A percentile compares a stretch with the other conserved stretches of the same genome.
phyloP scores from a whole-genome alignment of 2,113 vertebrate species.

The Loxodonta africana region DNA sequence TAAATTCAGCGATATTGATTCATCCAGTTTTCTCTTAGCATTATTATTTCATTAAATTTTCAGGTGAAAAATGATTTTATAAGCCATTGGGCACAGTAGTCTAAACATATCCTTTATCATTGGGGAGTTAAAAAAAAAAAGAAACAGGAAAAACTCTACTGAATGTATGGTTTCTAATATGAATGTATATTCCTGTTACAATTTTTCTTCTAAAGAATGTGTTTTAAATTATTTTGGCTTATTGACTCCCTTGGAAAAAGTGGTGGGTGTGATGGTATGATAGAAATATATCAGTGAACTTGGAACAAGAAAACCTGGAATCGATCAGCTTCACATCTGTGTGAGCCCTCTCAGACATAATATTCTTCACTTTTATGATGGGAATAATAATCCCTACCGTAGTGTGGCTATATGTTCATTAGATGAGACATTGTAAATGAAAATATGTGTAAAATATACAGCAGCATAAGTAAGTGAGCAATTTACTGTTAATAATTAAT shows the following conservation, averaged over 20 bases:
- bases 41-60: neutral
- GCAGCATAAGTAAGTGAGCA: neutral
- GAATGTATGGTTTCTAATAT: neutral
- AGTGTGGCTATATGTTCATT: neutral
- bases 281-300: neutral
- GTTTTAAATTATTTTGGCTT: neutral
- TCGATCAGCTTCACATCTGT: neutral
- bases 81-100: neutral
- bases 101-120: neutral
- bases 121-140: neutral
- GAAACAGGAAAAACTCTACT: neutral
- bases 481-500: slow-evolving; percentile 60
- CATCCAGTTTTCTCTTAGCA: slow-evolving; percentile 20
- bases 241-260: neutral
- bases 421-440: slow-evolving; percentile 15
- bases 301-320: neutral
- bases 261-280: neutral
- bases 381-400: neutral
- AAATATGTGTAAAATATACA: slow-evolving; percentile 56
- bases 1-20: neutral
- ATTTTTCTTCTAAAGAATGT: neutral
- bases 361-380: slow-evolving; percentile 6
- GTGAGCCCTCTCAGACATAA: neutral
- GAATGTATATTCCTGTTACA: neutral
- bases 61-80: neutral